Percentiles rank a stretch among this genome's conserved stretches.
phyloP scores from a whole-genome alignment of 1,140 invertebrate species.

The Drosophila kohkoa region DNA sequence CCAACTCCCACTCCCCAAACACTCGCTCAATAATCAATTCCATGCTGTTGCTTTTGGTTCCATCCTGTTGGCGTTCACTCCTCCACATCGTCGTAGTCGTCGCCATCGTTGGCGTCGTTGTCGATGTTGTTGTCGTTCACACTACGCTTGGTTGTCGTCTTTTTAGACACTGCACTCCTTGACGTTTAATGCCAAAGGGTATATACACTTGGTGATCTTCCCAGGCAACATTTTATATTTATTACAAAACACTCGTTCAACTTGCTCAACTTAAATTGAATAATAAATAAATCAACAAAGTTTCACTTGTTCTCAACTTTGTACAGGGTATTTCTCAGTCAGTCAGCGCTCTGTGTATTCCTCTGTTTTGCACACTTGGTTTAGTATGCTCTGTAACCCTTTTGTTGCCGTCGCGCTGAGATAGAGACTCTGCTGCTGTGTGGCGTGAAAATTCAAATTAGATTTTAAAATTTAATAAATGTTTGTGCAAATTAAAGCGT shows the following conservation, averaged over 20 bases:
- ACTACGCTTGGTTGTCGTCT: constrained; percentile 30
- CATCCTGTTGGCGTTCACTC: constrained; percentile 55
- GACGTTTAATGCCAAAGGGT: background rate
- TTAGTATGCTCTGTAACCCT: constrained; percentile 48
- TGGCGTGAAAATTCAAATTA: constrained; percentile 81
- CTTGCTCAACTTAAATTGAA: too few species aligned
- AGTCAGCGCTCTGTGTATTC: background rate
- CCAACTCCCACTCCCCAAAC: constrained; percentile 29
- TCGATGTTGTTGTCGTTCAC: constrained; percentile 24
- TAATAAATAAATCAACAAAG: background rate
- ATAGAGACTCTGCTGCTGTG: constrained; percentile 35
- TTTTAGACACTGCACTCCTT: constrained; percentile 3
- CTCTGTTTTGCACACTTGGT: constrained; percentile 63
- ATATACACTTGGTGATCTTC: background rate
- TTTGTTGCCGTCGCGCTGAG: constrained; percentile 29
- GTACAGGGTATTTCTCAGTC: constrained; percentile 3
- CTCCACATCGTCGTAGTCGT: constrained; percentile 29
- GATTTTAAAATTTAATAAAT: constrained; percentile 82
- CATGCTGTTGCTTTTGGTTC: constrained; percentile 58
- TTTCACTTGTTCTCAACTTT: background rate
- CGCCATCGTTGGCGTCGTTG: constrained; percentile 17
- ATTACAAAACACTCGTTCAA: too few species aligned
- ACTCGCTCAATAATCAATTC: constrained; percentile 61
- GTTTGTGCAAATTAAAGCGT: constrained; percentile 73
- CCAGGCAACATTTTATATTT: background rate